Conservation (phyloP, 2,113 vertebrate species). For the Austrofundulus limnaeus region DNA sequence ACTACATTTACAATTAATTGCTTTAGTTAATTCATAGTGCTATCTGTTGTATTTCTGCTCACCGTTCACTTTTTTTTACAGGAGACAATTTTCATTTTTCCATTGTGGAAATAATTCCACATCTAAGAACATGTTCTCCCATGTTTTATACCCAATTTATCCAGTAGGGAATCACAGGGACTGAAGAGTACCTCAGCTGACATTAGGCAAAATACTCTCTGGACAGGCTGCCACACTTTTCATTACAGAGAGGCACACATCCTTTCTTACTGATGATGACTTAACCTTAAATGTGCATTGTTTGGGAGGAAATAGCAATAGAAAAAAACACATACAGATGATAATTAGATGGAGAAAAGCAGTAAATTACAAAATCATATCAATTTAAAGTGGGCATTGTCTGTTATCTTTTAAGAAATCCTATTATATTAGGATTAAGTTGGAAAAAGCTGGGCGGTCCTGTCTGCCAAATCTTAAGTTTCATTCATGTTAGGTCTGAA, state of each 20-base stretch:
- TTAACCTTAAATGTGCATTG: background rate
- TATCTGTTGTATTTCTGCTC: background rate
- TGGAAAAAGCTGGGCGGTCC: background rate
- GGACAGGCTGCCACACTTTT: background rate
- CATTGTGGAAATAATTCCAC: background rate
- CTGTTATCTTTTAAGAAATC: background rate
- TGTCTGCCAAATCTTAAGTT: background rate
- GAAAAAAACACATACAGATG: background rate
- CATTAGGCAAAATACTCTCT: background rate
- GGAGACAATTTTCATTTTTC: background rate
- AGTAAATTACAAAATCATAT: background rate
- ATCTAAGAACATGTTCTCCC: background rate
- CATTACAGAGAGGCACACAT: background rate
- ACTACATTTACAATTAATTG: conserved; percentile 48
- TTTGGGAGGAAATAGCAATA: too few relatives aligned
- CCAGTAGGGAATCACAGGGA: background rate
- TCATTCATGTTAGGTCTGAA: conserved; percentile 3
- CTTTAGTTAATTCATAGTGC: conserved; percentile 46
- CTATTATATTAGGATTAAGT: too few relatives aligned
- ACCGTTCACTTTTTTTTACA: background rate
- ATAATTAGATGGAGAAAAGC: background rate
- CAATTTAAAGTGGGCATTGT: background rate
- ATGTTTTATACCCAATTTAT: background rate
- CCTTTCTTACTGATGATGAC: background rate
- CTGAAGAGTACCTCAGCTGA: background rate